Base-by-base conservation (phyloP, 64 coral and sea anemone species). In the Dendrophyllia cribrosa region DNA sequence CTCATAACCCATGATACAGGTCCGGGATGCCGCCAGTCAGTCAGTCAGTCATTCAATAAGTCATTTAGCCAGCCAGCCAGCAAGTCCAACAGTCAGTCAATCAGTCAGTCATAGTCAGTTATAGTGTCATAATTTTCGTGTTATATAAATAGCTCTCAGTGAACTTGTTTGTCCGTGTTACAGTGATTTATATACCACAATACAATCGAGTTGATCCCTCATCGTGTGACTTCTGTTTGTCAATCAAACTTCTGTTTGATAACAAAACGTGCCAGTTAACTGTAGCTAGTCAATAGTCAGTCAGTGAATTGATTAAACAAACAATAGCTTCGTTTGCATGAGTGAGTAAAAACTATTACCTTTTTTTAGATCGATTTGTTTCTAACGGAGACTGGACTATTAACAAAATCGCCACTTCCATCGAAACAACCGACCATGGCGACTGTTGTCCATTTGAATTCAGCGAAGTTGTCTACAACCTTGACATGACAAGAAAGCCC, bases 371-470 rank as follows among this genome's bases (percentile, higher is more conserved):
- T 72, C 70, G 74, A 11, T 93, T 86, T 69, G 73, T 77, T 24
- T 77, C 72, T 26, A 93, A 25, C n/a, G 91, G 91, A 46, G 91
- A 87, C 43, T 93, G 91, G 91, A 51, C 19, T 22, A 80, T 93
- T 14, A 12, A 56, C 16, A 12, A 70, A 0, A 87, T 93, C 47
- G 12, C 8, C 14, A 6, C 74, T 12, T 49, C 21, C 22, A 20
- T 68, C 9, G 48, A 82, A 34, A 22, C 11, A 48, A 76, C 61
- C 25, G 83, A 78, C 74, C 91, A 93, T 12, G 91, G 91, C 17
- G 81, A 82, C 72, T 92, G 90, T 75, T 93, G 91, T 58, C 64
- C 71, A 20, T 63, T 46, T 69, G 13, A 72, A 3, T 93, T 93
- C 64, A 68, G 82, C 8, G 73, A 63, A 1, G 48, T 93, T 45